A percentile compares a stretch with the other conserved stretches of the same genome.
Evolutionary conservation across 2,113 vertebrate species (phyloP).

Genomic region (Cathartes aura): DNA sequence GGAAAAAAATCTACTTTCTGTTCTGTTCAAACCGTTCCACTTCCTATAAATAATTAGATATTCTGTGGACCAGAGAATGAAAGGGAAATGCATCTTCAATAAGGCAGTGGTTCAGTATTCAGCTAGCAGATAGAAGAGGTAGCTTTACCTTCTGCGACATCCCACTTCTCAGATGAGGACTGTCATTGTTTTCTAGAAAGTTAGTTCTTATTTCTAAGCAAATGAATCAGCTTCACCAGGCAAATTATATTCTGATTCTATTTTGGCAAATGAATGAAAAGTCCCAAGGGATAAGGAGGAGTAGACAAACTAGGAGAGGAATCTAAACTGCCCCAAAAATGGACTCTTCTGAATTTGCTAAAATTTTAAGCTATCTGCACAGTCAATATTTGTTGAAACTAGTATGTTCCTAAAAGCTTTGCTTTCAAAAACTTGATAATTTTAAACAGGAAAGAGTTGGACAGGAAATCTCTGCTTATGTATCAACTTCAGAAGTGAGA

Average conservation of each 20-base stretch:
- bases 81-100: not conserved
- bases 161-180: not conserved
- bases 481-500: not conserved
- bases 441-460: not conserved
- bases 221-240: not conserved
- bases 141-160: not conserved
- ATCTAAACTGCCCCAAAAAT: not conserved
- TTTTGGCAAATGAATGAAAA: not conserved
- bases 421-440: not conserved
- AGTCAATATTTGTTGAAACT: not conserved
- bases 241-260: not conserved
- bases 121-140: not conserved
- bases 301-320: not conserved
- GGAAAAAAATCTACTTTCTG: not conserved
- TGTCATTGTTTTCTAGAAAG: not conserved
- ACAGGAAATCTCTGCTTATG: not conserved
- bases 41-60: slow-evolving; percentile 38
- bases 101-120: not conserved
- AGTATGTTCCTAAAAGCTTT: not conserved
- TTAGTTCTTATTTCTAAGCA: not conserved
- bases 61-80: slow-evolving; percentile 1
- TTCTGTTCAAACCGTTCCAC: not conserved
- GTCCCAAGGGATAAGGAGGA: not conserved
- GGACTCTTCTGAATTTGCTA: not conserved
- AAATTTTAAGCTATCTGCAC: not conserved